Conservation (phyloP, 2,113 vertebrate species). For the Microtus richardsoni region DNA sequence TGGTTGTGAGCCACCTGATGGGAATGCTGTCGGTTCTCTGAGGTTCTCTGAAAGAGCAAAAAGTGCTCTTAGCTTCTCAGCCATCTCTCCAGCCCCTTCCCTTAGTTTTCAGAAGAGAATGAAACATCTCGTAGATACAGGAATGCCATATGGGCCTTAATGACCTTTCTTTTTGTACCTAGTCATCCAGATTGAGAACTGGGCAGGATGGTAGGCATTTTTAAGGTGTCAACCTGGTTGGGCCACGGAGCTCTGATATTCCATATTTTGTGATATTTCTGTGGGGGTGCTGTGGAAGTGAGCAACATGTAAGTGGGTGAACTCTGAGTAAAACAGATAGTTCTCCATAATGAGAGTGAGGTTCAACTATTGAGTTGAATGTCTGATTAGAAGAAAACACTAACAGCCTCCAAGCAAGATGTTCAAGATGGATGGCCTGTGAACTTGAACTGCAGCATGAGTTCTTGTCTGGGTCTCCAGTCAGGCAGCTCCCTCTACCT, state of each 20-base stretch:
- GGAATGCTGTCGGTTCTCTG: neutral
- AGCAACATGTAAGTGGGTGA: neutral
- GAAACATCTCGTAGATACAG: neutral
- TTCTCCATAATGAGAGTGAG: neutral
- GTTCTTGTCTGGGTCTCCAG: neutral
- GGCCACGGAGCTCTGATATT: neutral
- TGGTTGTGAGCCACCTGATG: neutral
- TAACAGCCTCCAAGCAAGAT: neutral
- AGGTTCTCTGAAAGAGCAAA: neutral
- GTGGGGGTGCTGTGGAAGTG: neutral
- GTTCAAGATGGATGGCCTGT: neutral
- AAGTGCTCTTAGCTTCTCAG: neutral
- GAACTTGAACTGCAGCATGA: too few species aligned
- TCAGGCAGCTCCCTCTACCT: neutral
- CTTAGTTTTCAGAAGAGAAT: conserved; percentile 2
- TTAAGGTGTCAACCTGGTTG: neutral
- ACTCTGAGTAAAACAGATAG: neutral
- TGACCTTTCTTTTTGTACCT: neutral
- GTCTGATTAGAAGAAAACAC: neutral
- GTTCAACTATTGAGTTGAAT: neutral
- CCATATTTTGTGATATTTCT: neutral
- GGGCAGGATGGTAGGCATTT: neutral
- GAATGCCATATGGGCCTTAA: neutral
- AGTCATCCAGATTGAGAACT: neutral
- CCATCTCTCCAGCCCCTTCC: neutral